Percentiles rank a stretch among this genome's conserved stretches.
Evolutionary conservation across 2,797 vertebrate genomes (phyloP).

Genomic region (Schizopygopsis pylzovi): DNA sequence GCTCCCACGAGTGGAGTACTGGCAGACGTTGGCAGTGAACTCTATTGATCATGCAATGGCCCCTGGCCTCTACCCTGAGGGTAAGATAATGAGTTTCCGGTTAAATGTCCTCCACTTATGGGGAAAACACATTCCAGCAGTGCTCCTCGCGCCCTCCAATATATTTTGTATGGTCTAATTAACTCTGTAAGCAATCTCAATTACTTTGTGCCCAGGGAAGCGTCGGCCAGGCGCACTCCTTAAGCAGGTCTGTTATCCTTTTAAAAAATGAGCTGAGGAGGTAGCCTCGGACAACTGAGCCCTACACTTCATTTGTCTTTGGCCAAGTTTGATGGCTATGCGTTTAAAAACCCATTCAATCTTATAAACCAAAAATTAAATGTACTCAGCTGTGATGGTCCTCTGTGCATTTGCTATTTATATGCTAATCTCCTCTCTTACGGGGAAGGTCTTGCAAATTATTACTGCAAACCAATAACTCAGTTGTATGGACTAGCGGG

Average conservation of each 20-base stretch:
- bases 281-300: conserved; percentile 88
- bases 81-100: conserved; percentile 64
- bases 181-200: conserved; percentile 81
- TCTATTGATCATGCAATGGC: conserved; percentile 57
- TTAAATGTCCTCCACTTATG: conserved; percentile 64
- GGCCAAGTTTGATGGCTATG: conserved; percentile 93
- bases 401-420: conserved; percentile 98
- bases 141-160: conserved; percentile 74
- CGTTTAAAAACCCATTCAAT: conserved; percentile 99
- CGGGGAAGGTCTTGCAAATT: conserved; percentile 96
- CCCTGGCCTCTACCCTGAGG: conserved; percentile 52
- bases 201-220: conserved; percentile 81
- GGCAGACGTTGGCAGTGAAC: conserved; percentile 50
- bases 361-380: conserved; percentile 99
- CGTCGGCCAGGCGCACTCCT: conserved; percentile 76
- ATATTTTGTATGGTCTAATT: conserved; percentile 82
- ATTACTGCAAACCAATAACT: conserved; percentile 94
- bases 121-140: conserved; percentile 63
- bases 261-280: conserved; percentile 89
- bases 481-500: conserved; percentile 84
- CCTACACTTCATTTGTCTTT: conserved; percentile 98
- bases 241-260: conserved; percentile 84
- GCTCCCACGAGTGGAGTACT: conserved; percentile 25
- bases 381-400: conserved; percentile 99
- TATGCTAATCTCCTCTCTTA: conserved; percentile 96